phyloP scores from a whole-genome alignment of 2,113 vertebrate genomes.

The Oceanodroma tethys region DNA sequence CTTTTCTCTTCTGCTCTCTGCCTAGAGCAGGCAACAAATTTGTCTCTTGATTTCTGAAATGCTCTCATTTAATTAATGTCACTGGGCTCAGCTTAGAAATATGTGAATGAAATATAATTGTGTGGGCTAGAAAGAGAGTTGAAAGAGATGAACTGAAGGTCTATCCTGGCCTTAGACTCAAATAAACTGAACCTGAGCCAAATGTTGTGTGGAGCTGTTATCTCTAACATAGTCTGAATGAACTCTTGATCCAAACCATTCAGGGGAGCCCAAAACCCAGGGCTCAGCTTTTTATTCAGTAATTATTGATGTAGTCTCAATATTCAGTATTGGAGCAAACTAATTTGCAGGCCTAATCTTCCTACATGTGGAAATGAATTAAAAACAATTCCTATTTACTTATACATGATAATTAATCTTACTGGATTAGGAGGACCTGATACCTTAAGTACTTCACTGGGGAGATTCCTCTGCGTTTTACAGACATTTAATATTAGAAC shows the following conservation, averaged over 20 bases:
- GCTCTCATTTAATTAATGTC: slow-evolving; percentile 53
- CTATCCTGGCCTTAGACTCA: background rate
- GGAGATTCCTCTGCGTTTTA: background rate
- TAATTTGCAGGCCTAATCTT: background rate
- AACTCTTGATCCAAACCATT: slow-evolving; percentile 2
- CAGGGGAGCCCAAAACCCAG: background rate
- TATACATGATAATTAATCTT: slow-evolving; percentile 30
- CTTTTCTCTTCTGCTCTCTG: background rate
- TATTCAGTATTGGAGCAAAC: slow-evolving; percentile 16
- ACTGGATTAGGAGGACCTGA: background rate
- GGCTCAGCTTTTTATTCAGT: slow-evolving; percentile 16
- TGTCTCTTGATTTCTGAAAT: slow-evolving; percentile 40
- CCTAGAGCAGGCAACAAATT: slow-evolving; percentile 3
- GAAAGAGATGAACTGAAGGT: background rate
- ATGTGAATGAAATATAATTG: slow-evolving; percentile 44
- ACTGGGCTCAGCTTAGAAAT: background rate
- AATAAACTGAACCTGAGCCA: slow-evolving; percentile 4
- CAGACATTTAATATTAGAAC: background rate
- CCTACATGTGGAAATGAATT: slow-evolving; percentile 21
- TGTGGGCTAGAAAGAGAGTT: background rate
- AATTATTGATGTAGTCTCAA: slow-evolving; percentile 31
- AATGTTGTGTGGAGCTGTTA: background rate
- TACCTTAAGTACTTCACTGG: background rate
- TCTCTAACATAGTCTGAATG: background rate
- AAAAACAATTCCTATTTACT: slow-evolving; percentile 35